Evolutionary conservation across 1,140 invertebrate species (phyloP), one percentile per base, ranked within the genome.

Genomic region (Contarinia nasturtii): DNA sequence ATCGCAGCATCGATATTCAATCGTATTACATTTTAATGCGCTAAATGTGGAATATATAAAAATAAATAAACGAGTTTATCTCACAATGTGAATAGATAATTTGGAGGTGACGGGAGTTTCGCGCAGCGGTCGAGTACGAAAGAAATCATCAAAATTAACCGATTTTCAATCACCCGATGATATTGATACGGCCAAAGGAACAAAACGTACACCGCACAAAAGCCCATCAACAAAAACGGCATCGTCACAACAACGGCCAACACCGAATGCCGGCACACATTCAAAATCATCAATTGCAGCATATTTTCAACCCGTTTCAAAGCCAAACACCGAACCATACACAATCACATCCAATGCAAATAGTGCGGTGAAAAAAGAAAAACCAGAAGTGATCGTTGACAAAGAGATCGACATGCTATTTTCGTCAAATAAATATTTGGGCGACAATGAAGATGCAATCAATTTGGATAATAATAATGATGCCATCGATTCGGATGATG

Each of bases 101-200:
- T 68, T 85, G 57, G 82, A 86, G 67, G 80, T 86, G 18, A 83
- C 82, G 43, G 85, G 83, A 22, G 76, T 90, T 19, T 90, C 86
- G 4, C 51, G 61, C 45, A 90, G 86, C 56, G 88, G 87, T 17
- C 69, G 88, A 41, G 86, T 94, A 1, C 70, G 88, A 37, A 94
- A 94, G 66, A 94, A 94, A 63, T 93, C 89, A 7, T 89, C 88
- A 1, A 94, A 94, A 63, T 67, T 95, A 11, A 81, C 89, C 61
- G 89, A 91, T 62, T 92, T 90, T 67, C 86, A 92, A 58, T 86
- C 85, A 1, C 81, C 82, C 0, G 87, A 92, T 61, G 84, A 89
- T 54, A 72, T 71, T 45, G 73, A 72, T 42, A 66, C 17, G 14
- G 17, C 66, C 19, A 67, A 71, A 37, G 58, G 67, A 5, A 60